Percentiles rank a stretch among this genome's conserved stretches.
These are phyloP conservation scores for Drosophila picticornis DNA, from an alignment of 2,888 invertebrate species.

Conservation along the genomic window DNA sequence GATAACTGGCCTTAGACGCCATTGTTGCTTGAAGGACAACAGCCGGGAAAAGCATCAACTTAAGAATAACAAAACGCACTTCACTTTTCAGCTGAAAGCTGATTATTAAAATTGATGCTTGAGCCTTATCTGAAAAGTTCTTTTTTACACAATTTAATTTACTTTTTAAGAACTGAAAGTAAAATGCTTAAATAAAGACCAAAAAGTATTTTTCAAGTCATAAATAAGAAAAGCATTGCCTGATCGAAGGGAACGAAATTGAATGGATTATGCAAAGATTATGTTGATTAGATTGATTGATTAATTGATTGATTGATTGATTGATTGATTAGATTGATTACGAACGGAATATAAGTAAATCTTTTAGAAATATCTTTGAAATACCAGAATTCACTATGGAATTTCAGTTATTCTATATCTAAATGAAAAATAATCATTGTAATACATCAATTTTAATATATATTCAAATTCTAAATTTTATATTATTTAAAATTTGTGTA, in stretches of 20 bases:
- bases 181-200: not conserved
- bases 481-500: not conserved
- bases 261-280: not conserved
- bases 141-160: not conserved
- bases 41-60: not conserved
- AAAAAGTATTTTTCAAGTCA: not conserved
- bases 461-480: not conserved
- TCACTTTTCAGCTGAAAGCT: conserved; percentile 10
- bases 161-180: not conserved
- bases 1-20: conserved; percentile 32
- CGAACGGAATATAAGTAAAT: too few relatives aligned
- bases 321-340: too few relatives aligned
- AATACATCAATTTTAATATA: not conserved
- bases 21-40: conserved; percentile 35
- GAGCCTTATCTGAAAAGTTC: not conserved
- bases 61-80: conserved; percentile 24
- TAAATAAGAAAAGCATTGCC: too few relatives aligned
- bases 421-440: not conserved
- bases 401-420: not conserved
- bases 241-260: not conserved
- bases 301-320: too few relatives aligned
- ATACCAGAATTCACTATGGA: not conserved
- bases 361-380: too few relatives aligned
- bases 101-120: conserved; percentile 4
- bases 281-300: too few relatives aligned